These are phyloP conservation scores for Fratercula arctica DNA, from an alignment of 2,797 vertebrate species.

Conservation along the genomic window DNA sequence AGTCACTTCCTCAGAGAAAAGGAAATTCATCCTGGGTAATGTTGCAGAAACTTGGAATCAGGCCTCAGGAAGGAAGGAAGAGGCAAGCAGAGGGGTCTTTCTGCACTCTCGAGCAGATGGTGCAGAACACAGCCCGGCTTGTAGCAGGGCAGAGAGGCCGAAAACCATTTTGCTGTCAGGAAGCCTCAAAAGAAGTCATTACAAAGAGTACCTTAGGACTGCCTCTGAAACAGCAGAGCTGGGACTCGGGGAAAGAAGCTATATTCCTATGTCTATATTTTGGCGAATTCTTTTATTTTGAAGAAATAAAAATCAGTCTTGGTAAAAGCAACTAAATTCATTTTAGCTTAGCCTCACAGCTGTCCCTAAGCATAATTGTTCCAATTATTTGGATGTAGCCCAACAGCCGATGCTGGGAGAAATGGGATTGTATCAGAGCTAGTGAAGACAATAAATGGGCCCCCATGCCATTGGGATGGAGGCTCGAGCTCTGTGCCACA, in stretches of 20 bases:
- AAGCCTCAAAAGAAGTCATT: not conserved
- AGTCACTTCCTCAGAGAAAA: not conserved
- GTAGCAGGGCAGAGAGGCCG: not conserved
- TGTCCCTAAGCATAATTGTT: not conserved
- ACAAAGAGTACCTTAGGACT: not conserved
- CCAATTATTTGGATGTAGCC: not conserved
- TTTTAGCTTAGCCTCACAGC: not conserved
- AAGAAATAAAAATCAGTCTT: not conserved
- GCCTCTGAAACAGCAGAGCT: fast-evolving
- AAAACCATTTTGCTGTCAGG: not conserved
- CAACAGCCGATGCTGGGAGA: not conserved
- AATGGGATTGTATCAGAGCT: not conserved
- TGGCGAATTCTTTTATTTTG: not conserved
- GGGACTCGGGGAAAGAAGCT: not conserved
- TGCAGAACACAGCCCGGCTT: not conserved
- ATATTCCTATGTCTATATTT: not conserved
- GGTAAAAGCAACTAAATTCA: not conserved
- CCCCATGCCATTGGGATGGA: not conserved
- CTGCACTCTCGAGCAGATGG: not conserved
- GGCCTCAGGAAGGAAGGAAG: not conserved
- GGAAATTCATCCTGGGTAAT: not conserved
- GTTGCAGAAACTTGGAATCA: conserved; percentile 16
- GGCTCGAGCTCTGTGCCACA: not conserved
- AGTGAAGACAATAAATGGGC: not conserved
- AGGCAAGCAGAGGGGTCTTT: not conserved